Evolutionary conservation across 2,888 invertebrate genomes (phyloP).

Genomic region (Odontothrips loti): DNA sequence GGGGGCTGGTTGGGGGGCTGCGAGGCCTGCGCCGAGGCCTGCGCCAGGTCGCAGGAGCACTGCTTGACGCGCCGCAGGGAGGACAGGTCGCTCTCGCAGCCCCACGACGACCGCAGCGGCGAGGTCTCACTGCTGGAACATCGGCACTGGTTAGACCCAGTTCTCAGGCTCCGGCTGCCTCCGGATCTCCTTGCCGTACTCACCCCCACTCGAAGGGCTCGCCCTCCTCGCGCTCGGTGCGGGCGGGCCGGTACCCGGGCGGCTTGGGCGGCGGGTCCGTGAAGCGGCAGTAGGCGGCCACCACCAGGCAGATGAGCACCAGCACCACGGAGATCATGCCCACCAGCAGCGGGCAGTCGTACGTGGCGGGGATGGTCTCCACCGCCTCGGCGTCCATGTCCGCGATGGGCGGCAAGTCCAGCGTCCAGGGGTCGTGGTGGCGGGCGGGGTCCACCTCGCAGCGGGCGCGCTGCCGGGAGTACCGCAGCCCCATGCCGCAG

Average conservation of each 20-base stretch:
- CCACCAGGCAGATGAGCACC: slow-evolving; percentile 21
- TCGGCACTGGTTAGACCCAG: no score
- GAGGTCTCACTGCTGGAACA: not conserved
- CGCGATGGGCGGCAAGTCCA: slow-evolving; percentile 18
- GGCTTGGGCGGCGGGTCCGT: slow-evolving; percentile 21
- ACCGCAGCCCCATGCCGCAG: not conserved
- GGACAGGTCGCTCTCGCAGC: slow-evolving; percentile 10
- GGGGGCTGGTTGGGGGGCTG: not conserved
- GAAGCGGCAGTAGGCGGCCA: slow-evolving; percentile 18
- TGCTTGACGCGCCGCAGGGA: slow-evolving; percentile 14
- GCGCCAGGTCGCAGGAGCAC: slow-evolving; percentile 3
- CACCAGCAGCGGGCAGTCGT: slow-evolving; percentile 23
- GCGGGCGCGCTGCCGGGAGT: slow-evolving; percentile 2
- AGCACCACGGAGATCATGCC: slow-evolving; percentile 19
- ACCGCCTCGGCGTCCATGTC: slow-evolving; percentile 23
- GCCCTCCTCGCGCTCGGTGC: slow-evolving; percentile 15
- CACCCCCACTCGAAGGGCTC: slow-evolving; percentile 13
- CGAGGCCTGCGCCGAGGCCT: not conserved
- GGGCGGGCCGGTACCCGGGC: slow-evolving; percentile 16
- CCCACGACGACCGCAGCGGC: not conserved
- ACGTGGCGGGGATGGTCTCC: slow-evolving; percentile 16
- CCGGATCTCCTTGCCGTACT: no score
- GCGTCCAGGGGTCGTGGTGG: slow-evolving; percentile 9
- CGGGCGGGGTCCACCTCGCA: not conserved
- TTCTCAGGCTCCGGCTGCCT: no score